These are phyloP conservation scores for Tauraco erythrolophus DNA, from an alignment of 2,113 vertebrate genomes.

Conservation along the genomic window DNA sequence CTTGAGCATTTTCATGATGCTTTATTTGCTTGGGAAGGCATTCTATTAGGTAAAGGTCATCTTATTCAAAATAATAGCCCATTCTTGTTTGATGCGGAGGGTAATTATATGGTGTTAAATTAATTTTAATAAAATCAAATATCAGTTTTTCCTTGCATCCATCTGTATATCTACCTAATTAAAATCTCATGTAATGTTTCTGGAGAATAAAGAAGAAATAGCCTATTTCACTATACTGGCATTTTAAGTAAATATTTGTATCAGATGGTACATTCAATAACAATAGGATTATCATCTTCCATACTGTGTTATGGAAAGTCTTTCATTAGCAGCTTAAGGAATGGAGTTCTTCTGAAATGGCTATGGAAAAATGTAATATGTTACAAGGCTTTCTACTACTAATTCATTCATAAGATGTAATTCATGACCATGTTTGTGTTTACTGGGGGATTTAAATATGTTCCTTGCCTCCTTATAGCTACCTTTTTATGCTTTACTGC, in stretches of 20 bases:
- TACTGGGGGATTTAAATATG: neutral
- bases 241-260: slow-evolving; percentile 13
- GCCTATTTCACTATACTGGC: neutral
- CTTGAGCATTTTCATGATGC: slow-evolving; percentile 16
- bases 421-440: neutral
- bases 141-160: neutral
- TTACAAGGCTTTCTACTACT: neutral
- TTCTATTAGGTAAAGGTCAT: slow-evolving; percentile 45
- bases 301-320: neutral
- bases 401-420: neutral
- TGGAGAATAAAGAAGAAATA: neutral
- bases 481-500: neutral
- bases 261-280: neutral
- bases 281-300: neutral
- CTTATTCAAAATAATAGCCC: slow-evolving; percentile 59
- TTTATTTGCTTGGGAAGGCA: slow-evolving; percentile 45
- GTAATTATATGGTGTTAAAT: slow-evolving; percentile 43
- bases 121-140: slow-evolving; percentile 55
- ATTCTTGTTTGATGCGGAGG: slow-evolving; percentile 46
- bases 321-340: neutral
- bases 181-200: slow-evolving; percentile 19
- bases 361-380: neutral
- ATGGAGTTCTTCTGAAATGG: neutral
- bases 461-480: neutral
- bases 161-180: slow-evolving; percentile 11